Percentiles rank a stretch among this genome's conserved stretches.
Evolutionary conservation across 2,797 vertebrate genomes (phyloP).

Genomic region (Astyanax mexicanus): DNA sequence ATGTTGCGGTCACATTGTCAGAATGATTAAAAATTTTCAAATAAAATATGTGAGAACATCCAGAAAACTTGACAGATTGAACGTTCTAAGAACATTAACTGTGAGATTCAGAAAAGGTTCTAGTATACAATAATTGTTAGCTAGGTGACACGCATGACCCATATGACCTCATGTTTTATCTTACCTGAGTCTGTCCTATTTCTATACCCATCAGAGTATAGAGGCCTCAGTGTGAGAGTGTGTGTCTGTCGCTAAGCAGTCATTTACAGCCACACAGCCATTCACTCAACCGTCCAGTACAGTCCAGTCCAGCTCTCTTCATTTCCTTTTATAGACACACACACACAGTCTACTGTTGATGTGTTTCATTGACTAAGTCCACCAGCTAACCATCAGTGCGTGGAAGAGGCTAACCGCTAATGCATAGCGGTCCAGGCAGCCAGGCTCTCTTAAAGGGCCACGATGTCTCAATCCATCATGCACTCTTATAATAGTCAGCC

Average conservation of each 20-base stretch:
- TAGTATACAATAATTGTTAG: no score
- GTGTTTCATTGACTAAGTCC: slow-evolving; percentile 59
- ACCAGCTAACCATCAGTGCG: slow-evolving; percentile 53
- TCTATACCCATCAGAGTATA: not conserved
- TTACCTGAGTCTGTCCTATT: not conserved
- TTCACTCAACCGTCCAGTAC: slow-evolving; percentile 15
- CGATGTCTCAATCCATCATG: slow-evolving; percentile 63
- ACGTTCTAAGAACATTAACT: no score
- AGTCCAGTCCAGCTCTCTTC: slow-evolving; percentile 18
- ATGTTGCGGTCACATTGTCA: no score
- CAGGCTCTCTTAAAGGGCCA: slow-evolving; percentile 55
- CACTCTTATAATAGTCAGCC: slow-evolving; percentile 68
- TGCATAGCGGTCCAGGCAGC: slow-evolving; percentile 57
- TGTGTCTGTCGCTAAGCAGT: slow-evolving; percentile 17
- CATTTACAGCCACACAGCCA: slow-evolving; percentile 15
- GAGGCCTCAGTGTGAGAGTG: not conserved
- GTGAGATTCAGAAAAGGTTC: no score
- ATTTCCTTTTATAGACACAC: slow-evolving; percentile 54
- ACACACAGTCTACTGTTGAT: slow-evolving; percentile 49
- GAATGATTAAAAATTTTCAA: no score
- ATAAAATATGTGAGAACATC: no score
- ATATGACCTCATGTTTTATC: not conserved
- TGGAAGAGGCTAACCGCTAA: slow-evolving; percentile 59
- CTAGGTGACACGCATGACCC: no score
- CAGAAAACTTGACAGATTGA: no score